phyloP scores from a whole-genome alignment of 2,888 invertebrate genomes.

The Carabus problematicus region DNA sequence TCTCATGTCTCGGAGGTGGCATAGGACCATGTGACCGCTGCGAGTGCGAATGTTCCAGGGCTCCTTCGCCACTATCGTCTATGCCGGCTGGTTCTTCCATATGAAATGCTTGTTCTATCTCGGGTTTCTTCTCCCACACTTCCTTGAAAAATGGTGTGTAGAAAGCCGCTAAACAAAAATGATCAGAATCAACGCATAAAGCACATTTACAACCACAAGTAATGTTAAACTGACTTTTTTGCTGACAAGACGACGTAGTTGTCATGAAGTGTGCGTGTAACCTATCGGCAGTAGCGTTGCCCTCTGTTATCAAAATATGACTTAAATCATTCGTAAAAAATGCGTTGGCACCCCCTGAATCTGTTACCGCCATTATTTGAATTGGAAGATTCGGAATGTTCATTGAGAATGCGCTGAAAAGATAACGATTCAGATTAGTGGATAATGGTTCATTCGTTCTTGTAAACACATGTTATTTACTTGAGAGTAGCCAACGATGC shows the following conservation, averaged over 20 bases:
- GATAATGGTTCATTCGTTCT: conserved; percentile 18
- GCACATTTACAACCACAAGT: neutral
- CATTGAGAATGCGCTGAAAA: conserved; percentile 84
- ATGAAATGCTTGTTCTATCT: conserved; percentile 91
- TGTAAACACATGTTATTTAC: conserved; percentile 58
- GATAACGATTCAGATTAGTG: conserved; percentile 17
- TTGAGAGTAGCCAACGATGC: conserved; percentile 92
- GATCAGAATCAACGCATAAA: conserved; percentile 28
- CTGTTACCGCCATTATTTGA: conserved; percentile 93
- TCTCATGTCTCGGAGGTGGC: conserved; percentile 79
- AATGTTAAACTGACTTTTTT: conserved; percentile 73
- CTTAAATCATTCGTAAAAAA: conserved; percentile 90
- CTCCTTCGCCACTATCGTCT: conserved; percentile 74
- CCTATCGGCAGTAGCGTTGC: conserved; percentile 89
- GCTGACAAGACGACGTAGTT: conserved; percentile 82
- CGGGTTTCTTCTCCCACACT: conserved; percentile 94
- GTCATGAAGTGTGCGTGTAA: conserved; percentile 93
- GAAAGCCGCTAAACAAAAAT: conserved; percentile 74
- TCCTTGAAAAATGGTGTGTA: conserved; percentile 96
- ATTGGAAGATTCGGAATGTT: conserved; percentile 92
- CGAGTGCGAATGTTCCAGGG: conserved; percentile 74
- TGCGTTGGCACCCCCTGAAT: conserved; percentile 86
- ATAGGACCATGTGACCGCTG: conserved; percentile 63
- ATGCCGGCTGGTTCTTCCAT: conserved; percentile 74
- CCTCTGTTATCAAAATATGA: conserved; percentile 90